Percentiles rank a stretch among this genome's conserved stretches.
phyloP scores from a whole-genome alignment of 1,140 invertebrate species.

The Scaptomyza hsui region DNA sequence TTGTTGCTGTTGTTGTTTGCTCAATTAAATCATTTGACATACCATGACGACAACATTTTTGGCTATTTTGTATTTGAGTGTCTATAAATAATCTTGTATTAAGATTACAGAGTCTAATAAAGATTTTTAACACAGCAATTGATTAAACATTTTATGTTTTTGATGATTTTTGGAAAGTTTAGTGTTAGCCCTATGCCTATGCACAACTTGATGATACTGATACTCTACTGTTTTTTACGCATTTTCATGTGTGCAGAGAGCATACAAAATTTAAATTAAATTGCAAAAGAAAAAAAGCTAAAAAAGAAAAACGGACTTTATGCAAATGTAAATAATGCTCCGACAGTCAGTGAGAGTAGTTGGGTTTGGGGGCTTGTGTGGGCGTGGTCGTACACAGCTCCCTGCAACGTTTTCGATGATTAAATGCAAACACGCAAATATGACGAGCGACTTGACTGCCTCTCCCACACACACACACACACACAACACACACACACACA shows the following conservation, averaged over 20 bases:
- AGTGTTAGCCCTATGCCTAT: no score
- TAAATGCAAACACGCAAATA: constrained; percentile 82
- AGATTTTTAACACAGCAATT: no score
- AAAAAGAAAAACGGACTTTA: constrained; percentile 42
- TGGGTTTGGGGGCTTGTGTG: constrained; percentile 8
- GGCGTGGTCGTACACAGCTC: constrained; percentile 50
- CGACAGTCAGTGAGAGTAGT: constrained; percentile 9
- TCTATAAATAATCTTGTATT: no score
- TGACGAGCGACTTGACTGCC: constrained; percentile 60
- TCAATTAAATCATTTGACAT: constrained; percentile 29
- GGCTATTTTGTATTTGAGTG: background rate
- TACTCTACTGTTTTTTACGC: background rate
- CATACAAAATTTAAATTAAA: constrained; percentile 62
- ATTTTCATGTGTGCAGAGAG: constrained; percentile 3
- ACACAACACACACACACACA: no score
- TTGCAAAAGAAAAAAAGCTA: constrained; percentile 26
- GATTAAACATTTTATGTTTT: no score
- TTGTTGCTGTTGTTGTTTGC: constrained; percentile 13
- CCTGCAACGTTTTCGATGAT: constrained; percentile 78
- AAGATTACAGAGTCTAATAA: no score
- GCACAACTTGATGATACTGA: constrained; percentile 2
- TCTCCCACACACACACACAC: constrained; percentile 1
- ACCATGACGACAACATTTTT: background rate
- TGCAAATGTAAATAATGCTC: constrained; percentile 71
- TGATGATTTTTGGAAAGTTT: no score